These are phyloP conservation scores for Melanotaenia boesemani DNA, from an alignment of 2,797 vertebrate genomes.

Conservation along the genomic window DNA sequence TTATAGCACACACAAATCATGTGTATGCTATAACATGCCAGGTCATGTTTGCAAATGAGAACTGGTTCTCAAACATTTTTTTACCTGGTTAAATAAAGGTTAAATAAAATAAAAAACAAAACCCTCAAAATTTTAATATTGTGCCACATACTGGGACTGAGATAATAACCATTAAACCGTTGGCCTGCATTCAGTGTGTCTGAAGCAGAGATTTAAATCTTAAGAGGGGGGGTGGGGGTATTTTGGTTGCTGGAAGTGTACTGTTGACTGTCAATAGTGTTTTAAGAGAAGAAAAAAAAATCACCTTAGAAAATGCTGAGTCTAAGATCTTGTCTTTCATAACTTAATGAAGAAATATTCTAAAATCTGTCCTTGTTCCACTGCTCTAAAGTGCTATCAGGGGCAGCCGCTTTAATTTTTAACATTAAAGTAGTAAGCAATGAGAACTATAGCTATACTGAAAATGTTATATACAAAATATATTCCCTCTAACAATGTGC, in stretches of 20 bases:
- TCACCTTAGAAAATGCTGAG: constrained; percentile 34
- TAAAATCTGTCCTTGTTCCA: constrained; percentile 38
- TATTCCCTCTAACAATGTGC: constrained; percentile 2
- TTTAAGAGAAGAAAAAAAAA: constrained; percentile 31
- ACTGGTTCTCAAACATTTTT: no score
- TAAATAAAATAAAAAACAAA: not conserved
- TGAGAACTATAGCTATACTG: constrained; percentile 17
- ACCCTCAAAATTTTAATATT: not conserved
- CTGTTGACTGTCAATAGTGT: constrained; percentile 2
- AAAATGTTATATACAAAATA: constrained; percentile 29
- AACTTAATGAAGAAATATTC: constrained; percentile 15
- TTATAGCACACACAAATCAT: not conserved
- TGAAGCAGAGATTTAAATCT: not conserved
- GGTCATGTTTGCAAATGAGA: no score
- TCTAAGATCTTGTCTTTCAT: constrained; percentile 23
- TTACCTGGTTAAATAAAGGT: no score
- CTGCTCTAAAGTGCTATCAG: constrained; percentile 70
- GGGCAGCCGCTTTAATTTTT: constrained; percentile 10
- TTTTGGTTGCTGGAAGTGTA: not conserved
- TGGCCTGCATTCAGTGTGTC: not conserved
- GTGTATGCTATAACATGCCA: no score
- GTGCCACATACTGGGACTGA: not conserved
- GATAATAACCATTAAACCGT: not conserved
- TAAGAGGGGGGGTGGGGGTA: not conserved
- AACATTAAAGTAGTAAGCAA: constrained; percentile 19